A percentile compares a stretch with the other conserved stretches of the same genome.
Evolutionary conservation across 2,113 vertebrate species (phyloP).

Genomic region (Leptocoma aspasia): DNA sequence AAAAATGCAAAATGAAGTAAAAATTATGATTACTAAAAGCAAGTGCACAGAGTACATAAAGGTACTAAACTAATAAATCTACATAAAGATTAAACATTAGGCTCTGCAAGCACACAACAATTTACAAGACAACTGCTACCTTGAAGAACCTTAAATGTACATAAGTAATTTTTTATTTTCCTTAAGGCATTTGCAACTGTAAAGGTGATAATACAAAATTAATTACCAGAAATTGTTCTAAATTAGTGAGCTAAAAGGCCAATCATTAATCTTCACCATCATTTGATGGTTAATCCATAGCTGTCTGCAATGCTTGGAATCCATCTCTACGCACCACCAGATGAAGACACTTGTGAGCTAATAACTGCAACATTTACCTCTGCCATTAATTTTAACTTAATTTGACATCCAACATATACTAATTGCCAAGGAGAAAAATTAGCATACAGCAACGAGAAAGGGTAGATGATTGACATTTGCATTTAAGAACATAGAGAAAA

Average conservation of each 20-base stretch:
- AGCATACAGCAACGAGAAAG: slow-evolving; percentile 24
- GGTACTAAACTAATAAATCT: too few relatives aligned
- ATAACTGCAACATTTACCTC: slow-evolving; percentile 73
- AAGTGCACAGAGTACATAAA: not conserved
- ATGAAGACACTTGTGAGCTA: slow-evolving; percentile 69
- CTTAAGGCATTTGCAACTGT: slow-evolving; percentile 79
- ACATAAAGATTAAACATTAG: not conserved
- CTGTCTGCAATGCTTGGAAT: slow-evolving; percentile 77
- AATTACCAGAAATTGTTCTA: slow-evolving; percentile 97
- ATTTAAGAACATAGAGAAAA: not conserved
- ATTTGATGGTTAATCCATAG: slow-evolving; percentile 96
- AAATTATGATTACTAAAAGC: not conserved
- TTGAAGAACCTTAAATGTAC: slow-evolving; percentile 13
- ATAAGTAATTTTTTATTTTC: slow-evolving; percentile 68
- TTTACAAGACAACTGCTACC: slow-evolving; percentile 19
- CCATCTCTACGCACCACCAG: slow-evolving; percentile 76
- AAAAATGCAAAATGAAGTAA: not conserved
- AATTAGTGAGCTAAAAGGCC: slow-evolving; percentile 92
- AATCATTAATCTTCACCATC: slow-evolving; percentile 92
- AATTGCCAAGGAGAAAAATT: slow-evolving; percentile 73
- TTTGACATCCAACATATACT: slow-evolving; percentile 81
- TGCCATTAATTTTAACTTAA: slow-evolving; percentile 82
- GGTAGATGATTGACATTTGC: slow-evolving; percentile 32
- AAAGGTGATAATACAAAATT: slow-evolving; percentile 93
- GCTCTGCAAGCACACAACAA: not conserved